Conservation (phyloP, 1,140 invertebrate genomes). For the Schmidtea mediterranea region DNA sequence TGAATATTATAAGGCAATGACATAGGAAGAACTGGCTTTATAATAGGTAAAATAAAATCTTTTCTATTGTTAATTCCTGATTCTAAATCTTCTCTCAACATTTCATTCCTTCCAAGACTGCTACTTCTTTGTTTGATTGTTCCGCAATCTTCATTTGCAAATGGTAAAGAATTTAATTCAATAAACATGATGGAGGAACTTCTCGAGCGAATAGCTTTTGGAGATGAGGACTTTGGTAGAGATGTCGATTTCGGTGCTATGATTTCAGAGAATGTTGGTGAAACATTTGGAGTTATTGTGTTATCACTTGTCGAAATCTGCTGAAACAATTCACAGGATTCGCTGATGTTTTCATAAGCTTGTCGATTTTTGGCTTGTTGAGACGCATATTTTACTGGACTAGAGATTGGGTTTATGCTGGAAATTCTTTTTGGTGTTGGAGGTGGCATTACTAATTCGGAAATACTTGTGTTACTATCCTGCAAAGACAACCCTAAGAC, state of each 20-base stretch:
- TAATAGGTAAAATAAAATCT: no score
- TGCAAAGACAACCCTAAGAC: constrained; percentile 1
- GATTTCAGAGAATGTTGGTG: background rate
- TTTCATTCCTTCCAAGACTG: background rate
- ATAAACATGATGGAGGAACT: constrained; percentile 36
- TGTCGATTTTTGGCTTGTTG: no score
- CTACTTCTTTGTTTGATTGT: constrained; percentile 54
- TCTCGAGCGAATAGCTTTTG: constrained; percentile 3
- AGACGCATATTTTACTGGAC: no score
- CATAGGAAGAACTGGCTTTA: no score
- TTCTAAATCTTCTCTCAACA: no score
- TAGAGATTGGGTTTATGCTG: no score
- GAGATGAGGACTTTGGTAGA: constrained; percentile 7
- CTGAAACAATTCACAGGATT: no score
- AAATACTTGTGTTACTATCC: constrained; percentile 6
- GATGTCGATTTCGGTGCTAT: constrained; percentile 8
- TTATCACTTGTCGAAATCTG: no score
- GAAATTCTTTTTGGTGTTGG: no score
- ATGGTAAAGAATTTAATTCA: constrained; percentile 74
- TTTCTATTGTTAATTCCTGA: no score
- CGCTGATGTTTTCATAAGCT: no score
- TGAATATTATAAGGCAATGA: no score
- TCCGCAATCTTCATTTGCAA: constrained; percentile 90
- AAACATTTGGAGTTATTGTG: background rate
- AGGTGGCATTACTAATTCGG: constrained; percentile 3